Base-by-base conservation (phyloP, 2,888 invertebrate species). In the Tridacna gigas region DNA sequence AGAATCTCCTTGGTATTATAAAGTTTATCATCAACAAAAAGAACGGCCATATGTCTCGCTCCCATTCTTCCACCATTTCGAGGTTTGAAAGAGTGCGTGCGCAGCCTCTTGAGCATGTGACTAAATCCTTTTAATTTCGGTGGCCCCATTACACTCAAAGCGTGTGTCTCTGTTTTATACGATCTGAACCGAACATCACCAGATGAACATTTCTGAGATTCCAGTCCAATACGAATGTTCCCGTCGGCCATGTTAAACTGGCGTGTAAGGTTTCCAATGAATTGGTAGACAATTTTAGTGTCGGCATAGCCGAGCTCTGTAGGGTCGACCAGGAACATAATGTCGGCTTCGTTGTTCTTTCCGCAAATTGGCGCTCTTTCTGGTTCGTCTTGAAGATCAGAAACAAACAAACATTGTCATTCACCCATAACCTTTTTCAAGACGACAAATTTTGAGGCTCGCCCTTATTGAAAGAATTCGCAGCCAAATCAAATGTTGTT, bases 321-420 rank as follows among this genome's bases (percentile, higher is more conserved):
- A 5, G 89, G 84, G 67, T 93, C 91, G 63, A 92, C 86, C 15
- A 91, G 83, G 74, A 94, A 93, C 82, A 93, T 88, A 20, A 93
- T 89, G 77, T 94, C 93, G 22, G 92, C 91, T 26, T 79, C 65
- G 28, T 78, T 80, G 20, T 77, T 83, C 0, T 79, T 67, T 0
- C 88, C 88, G 80, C 92, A 92, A 7, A 60, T 80, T 77, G 89
- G 74, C 18, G 48, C 74, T 13, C 60, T 13, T 9, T 61, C 60
- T n/a, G 78, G 69, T 26, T 61, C 81, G 22, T 86, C 81, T 18
- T 81, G 65, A 9, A 71, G 4, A 22, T 71, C 82, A 75, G 75
- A 22, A 78, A 77, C 48, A 65, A 15, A n/a, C 1, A 18, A 56
- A 56, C 9, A 9, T 1, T 56, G n/a, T n/a, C 37, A 37, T 37